Base-by-base conservation (phyloP, 23 tunicate genomes). In the Trididemnum clinides region DNA sequence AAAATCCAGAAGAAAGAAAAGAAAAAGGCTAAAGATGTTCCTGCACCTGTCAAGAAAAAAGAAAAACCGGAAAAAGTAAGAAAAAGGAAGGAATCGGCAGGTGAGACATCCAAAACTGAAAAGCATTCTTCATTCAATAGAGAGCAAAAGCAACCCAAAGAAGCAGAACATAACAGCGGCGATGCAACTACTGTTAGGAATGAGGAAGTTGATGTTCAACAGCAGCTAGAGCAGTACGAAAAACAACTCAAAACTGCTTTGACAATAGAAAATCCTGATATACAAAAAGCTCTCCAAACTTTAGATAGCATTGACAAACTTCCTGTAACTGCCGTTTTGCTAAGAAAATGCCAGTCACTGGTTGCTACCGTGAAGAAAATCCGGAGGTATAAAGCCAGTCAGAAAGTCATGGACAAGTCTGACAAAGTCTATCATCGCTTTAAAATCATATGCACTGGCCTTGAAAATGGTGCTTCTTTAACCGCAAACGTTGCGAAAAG, bases 321-420 rank as follows among this genome's bases (percentile, higher is more conserved):
- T 25, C 89, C 88, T 21, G 84, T 92, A 1, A 88, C 98, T 21
- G 89, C 87, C 15, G 57, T 82, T 15, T 75, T 84, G 39, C 79
- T 93, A 10, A 85, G 88, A 39, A 84, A 88, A 84, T 88, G 92
- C 69, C 88, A 80, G 37, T 64, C 94, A 20, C 84, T 94, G 3
- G 98, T 94, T 1, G 39, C 93, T 28, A 85, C 94, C 25, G 85
- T 94, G 57, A 94, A 89, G 70, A 94, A 94, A 83, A 85, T 94
- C 22, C 64, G 98, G 76, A 73, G 91, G 66, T 94, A 94, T 80
- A 89, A 83, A 59, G 89, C 98, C 15, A 93, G 92, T 51, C 92
- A 91, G 51, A 93, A 93, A 64, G 64, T 93, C 49, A 93, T 93
- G 98, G 92, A 93, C 33, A 88, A 88, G 54, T 91, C 98, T 15